These are phyloP conservation scores for Pangasius sanitwongsei DNA, from an alignment of 2,797 vertebrate species.

Conservation along the genomic window DNA sequence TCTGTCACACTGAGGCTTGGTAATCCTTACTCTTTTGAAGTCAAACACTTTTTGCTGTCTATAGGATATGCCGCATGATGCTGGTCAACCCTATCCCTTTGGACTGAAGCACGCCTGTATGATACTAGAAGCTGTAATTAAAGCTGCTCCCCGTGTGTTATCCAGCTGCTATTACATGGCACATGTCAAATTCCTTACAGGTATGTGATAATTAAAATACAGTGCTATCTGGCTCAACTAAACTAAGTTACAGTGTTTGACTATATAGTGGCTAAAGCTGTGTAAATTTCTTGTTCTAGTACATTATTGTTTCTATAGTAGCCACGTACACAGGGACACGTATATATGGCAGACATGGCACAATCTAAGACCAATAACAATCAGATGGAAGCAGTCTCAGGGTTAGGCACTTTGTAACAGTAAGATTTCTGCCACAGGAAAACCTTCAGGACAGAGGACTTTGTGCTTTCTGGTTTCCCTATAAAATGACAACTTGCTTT, in stretches of 20 bases:
- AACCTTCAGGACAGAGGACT: not conserved
- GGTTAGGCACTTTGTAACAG: not conserved
- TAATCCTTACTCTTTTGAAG: not conserved
- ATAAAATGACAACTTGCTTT: not conserved
- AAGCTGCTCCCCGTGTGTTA: conserved; percentile 67
- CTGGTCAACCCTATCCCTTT: conserved; percentile 69
- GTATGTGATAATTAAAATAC: conserved; percentile 40
- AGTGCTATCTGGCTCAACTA: too few relatives aligned
- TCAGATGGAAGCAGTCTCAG: not conserved
- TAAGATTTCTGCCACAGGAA: not conserved
- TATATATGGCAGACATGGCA: not conserved
- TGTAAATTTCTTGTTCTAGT: not conserved
- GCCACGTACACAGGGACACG: not conserved
- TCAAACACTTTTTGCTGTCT: not conserved
- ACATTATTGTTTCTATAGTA: not conserved
- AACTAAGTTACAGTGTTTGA: not conserved
- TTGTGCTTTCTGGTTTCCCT: not conserved
- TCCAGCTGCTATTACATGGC: conserved; percentile 71
- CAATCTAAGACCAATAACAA: not conserved
- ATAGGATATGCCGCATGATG: conserved; percentile 57
- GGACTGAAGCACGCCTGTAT: conserved; percentile 71
- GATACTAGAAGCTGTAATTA: conserved; percentile 72
- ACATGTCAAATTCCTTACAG: conserved; percentile 74
- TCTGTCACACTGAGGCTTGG: not conserved
- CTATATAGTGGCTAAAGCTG: not conserved